These are phyloP conservation scores for Quadriops clusia DNA, from an alignment of 2,888 invertebrate species.

Conservation along the genomic window DNA sequence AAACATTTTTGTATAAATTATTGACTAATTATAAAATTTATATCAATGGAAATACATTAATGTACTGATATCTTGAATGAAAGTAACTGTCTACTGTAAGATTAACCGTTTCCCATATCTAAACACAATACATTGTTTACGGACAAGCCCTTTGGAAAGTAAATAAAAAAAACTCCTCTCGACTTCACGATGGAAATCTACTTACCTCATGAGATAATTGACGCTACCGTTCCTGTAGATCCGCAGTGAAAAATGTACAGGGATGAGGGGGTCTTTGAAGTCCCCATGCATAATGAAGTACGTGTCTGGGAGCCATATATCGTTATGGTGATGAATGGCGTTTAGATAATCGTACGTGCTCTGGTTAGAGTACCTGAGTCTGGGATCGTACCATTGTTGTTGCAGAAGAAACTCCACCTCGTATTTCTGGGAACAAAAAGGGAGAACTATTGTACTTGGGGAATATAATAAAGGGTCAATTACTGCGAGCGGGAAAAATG, in stretches of 20 bases:
- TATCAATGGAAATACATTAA: no score
- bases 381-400: slow-evolving; percentile 88
- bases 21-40: no score
- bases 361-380: slow-evolving; percentile 78
- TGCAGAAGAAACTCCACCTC: slow-evolving; percentile 90
- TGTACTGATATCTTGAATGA: no score
- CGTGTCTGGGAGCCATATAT: slow-evolving; percentile 89
- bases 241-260: slow-evolving; percentile 84
- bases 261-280: slow-evolving; percentile 87
- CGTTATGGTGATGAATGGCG: slow-evolving; percentile 85
- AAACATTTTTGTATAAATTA: no score
- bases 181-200: slow-evolving; percentile 13
- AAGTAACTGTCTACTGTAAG: no score
- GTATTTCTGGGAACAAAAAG: slow-evolving; percentile 64
- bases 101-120: no score
- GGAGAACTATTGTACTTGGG: no score
- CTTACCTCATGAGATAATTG: slow-evolving; percentile 82
- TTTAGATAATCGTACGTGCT: slow-evolving; percentile 81
- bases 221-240: slow-evolving; percentile 89
- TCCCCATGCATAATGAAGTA: slow-evolving; percentile 96
- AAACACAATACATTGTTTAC: no score
- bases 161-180: no score
- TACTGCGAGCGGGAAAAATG: no score
- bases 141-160: no score
- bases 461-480: no score